Evolutionary conservation across 2,797 vertebrate species (phyloP).

Genomic region (Liasis olivaceus): DNA sequence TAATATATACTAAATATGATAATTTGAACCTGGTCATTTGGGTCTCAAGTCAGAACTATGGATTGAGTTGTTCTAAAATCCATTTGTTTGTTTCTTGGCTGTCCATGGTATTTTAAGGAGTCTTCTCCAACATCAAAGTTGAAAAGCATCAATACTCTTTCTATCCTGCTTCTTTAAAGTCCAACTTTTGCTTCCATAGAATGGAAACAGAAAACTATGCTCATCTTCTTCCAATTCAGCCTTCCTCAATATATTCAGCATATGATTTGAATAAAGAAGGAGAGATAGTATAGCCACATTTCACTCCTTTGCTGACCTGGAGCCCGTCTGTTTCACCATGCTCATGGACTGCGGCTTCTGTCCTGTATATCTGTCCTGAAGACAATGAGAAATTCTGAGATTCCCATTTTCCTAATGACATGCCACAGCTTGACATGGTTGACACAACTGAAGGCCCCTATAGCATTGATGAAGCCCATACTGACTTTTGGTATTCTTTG

Average conservation of each 20-base stretch:
- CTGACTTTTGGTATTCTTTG: background rate
- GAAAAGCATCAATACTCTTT: too few species aligned
- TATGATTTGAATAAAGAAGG: background rate
- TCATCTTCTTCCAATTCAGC: background rate
- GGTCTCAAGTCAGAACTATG: background rate
- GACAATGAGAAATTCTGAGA: background rate
- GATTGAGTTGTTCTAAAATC: background rate
- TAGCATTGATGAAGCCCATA: background rate
- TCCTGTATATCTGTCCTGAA: background rate
- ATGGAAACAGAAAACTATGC: background rate
- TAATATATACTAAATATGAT: background rate
- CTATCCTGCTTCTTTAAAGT: background rate
- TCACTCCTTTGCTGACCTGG: background rate
- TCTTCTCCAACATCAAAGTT: too few species aligned
- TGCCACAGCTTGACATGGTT: background rate
- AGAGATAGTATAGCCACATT: background rate
- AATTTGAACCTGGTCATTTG: background rate
- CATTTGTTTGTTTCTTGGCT: background rate
- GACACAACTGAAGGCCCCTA: background rate
- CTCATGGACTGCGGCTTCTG: background rate
- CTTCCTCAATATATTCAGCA: background rate
- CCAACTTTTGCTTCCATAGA: background rate
- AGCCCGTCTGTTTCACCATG: background rate
- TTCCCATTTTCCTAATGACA: background rate
- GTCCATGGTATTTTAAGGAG: too few species aligned